phyloP scores from a whole-genome alignment of 2,113 vertebrate genomes.

The Spilogale gracilis region DNA sequence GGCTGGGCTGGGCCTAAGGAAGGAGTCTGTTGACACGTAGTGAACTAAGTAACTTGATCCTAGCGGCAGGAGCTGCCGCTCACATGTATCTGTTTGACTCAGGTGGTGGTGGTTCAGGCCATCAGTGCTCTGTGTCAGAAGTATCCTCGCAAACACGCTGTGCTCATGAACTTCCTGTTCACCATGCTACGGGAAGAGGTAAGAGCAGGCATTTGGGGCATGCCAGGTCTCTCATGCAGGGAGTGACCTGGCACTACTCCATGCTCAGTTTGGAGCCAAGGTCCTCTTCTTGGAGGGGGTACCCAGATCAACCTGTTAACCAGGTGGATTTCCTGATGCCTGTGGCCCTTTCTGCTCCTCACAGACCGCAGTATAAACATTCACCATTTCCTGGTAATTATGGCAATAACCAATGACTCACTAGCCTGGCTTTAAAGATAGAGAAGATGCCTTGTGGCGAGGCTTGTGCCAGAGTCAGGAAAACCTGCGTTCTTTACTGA shows the following conservation, averaged over 20 bases:
- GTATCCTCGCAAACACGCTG: constrained; percentile 90
- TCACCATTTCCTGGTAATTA: background rate
- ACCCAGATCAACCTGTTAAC: background rate
- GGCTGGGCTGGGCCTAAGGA: background rate
- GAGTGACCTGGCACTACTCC: no score
- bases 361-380: accelerated
- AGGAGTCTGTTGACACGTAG: background rate
- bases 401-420: background rate
- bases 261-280: background rate
- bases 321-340: background rate
- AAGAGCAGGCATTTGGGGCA: background rate
- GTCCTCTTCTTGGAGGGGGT: no score
- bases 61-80: background rate
- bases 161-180: constrained; percentile 93
- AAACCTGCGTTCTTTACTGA: accelerated
- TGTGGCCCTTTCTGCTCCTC: background rate
- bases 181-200: constrained; percentile 93
- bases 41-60: background rate
- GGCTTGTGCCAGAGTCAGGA: background rate
- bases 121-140: constrained; percentile 92
- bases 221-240: background rate
- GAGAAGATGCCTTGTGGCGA: background rate
- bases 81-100: background rate
- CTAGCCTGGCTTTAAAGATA: background rate
- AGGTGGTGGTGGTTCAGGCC: constrained; percentile 93